Evolutionary conservation across 37 sponge, comb jelly and placozoan species (phyloP).

Genomic region (Amphimedon queenslandica): DNA sequence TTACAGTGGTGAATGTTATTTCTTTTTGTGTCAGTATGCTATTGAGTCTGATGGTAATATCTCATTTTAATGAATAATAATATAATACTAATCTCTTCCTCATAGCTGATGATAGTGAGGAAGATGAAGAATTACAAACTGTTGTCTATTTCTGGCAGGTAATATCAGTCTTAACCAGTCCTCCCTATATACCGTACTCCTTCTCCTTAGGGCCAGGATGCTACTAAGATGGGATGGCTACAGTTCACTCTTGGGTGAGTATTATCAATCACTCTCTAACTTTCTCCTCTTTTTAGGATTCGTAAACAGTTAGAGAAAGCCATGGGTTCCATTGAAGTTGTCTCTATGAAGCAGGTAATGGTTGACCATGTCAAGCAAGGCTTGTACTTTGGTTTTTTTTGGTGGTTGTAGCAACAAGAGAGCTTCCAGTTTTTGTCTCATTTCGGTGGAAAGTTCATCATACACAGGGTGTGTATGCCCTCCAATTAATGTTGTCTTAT

Average conservation of each 20-base stretch:
- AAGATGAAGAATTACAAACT: slow-evolving; percentile 71
- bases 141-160: slow-evolving; percentile 98
- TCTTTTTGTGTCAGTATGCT: slow-evolving; percentile 85
- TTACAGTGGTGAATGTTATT: slow-evolving; percentile 88
- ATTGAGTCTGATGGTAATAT: slow-evolving; percentile 20
- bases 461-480: slow-evolving; percentile 91
- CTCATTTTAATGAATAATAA: neutral
- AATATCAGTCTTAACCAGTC: neutral
- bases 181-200: neutral
- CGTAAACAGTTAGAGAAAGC: slow-evolving; percentile 71
- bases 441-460: slow-evolving; percentile 89
- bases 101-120: slow-evolving; percentile 30
- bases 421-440: slow-evolving; percentile 82
- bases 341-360: slow-evolving; percentile 52
- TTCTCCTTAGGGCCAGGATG: slow-evolving; percentile 54
- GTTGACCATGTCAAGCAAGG: slow-evolving; percentile 2
- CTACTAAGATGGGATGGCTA: slow-evolving; percentile 93
- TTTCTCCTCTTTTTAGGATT: slow-evolving; percentile 31
- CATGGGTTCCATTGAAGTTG: slow-evolving; percentile 57
- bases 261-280: neutral
- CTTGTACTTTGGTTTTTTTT: no score
- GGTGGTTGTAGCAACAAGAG: slow-evolving; percentile 99
- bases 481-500: no score
- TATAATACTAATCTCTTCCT: neutral
- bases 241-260: slow-evolving; percentile 84